Evolutionary conservation across 1,140 invertebrate species (phyloP), one percentile per base, ranked within the genome.

Genomic region (Drosophila mojavensis): DNA sequence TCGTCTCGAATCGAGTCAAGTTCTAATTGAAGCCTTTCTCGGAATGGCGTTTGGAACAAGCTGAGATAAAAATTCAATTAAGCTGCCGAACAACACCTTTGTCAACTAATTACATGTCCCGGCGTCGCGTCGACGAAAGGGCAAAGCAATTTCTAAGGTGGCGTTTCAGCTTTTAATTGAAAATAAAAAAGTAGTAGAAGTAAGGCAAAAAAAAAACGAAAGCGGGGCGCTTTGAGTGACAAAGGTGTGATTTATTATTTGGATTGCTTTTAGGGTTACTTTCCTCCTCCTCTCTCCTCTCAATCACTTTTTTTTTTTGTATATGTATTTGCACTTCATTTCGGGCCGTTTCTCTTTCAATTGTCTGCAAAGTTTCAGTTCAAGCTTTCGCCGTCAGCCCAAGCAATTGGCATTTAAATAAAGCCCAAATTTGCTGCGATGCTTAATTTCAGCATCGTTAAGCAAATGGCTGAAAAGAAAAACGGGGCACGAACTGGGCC

Each of bases 161-260:
- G 51, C 77, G 58, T 83, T 73, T 72, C 66, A 53, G 56, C 77
- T 79, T 84, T 84, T 84, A 84, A 83, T 83, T 84, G 81, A 58
- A 83, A 84, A 76, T 15, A 41, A 28, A 54, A 28, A 41, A 60
- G 51, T 65, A 70, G 70, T 64, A 71, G 59, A 15, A 33, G 11
- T 36, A 28, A 45, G 41, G 28, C 36, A 53, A n/a, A 50, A 43
- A 36, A 43, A 43, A 60, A 53, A 70, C 60, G 70, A 71, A 65
- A 55, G 55, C 58, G 70, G 45, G 53, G 69, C 75, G 54, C 75
- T 76, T 85, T 85, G 82, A 81, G 83, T 85, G 82, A 79, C 82
- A 86, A 85, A 85, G 82, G 82, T 85, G 82, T 81, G 82, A 85
- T 85, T 85, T 86, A 85, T 85, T 85, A 76, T 73, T 82, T 82